Conservation (phyloP, 2,888 invertebrate genomes). For the Marasmarcha lunaedactyla region DNA sequence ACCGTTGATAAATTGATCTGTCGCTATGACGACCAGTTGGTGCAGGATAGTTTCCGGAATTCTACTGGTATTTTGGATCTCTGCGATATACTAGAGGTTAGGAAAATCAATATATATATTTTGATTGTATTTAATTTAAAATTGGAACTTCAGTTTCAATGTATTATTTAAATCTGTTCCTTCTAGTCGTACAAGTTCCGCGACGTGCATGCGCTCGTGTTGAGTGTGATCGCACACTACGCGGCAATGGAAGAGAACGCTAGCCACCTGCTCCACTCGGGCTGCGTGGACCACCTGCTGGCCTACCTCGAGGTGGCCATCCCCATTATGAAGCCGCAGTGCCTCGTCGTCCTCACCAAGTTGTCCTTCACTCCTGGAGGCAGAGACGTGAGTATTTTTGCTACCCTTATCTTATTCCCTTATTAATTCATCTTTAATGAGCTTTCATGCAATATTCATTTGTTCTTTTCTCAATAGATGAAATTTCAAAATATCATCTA, state of each 20-base stretch:
- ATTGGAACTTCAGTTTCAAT: no score
- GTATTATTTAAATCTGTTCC: no score
- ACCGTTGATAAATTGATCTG: slow-evolving; percentile 56
- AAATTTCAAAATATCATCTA: no score
- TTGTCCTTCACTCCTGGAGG: slow-evolving; percentile 51
- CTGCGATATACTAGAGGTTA: slow-evolving; percentile 65
- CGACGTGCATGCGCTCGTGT: slow-evolving; percentile 47
- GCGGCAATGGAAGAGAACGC: slow-evolving; percentile 56
- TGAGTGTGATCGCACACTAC: slow-evolving; percentile 47
- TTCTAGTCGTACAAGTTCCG: slow-evolving; percentile 54
- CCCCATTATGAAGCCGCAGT: slow-evolving; percentile 53
- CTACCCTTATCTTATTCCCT: no score
- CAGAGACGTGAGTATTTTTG: slow-evolving; percentile 40
- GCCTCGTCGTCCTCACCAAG: slow-evolving; percentile 51
- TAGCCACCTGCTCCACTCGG: slow-evolving; percentile 43
- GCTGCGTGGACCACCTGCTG: slow-evolving; percentile 46
- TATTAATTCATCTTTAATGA: no score
- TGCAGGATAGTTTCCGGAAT: slow-evolving; percentile 59
- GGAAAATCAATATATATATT: no score
- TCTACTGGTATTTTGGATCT: slow-evolving; percentile 59
- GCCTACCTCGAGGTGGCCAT: slow-evolving; percentile 57
- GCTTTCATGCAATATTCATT: no score
- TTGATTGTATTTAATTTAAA: no score
- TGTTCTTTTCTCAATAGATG: no score
- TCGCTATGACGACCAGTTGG: slow-evolving; percentile 48